These are phyloP conservation scores for Pitta sordida DNA, from an alignment of 2,113 vertebrate species.

Conservation along the genomic window DNA sequence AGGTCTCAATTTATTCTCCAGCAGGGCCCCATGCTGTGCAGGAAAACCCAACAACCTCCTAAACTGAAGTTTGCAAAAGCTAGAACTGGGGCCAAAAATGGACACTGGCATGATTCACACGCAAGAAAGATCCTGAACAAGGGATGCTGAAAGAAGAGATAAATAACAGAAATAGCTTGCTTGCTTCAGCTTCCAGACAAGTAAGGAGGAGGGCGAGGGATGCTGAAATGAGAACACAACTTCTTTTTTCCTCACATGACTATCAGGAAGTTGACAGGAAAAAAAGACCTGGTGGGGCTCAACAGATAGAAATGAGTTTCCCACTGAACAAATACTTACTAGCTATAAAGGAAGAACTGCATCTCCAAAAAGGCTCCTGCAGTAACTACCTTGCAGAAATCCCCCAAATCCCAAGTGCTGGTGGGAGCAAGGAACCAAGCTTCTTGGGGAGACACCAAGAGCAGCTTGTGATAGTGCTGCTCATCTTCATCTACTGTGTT, in stretches of 20 bases:
- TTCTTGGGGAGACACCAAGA: not conserved
- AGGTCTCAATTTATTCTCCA: not conserved
- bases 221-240: not conserved
- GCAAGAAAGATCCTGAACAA: not conserved
- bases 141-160: not conserved
- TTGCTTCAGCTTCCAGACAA: constrained; percentile 2
- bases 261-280: not conserved
- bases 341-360: not conserved
- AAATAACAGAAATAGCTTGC: constrained; percentile 17
- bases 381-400: not conserved
- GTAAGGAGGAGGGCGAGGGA: not conserved
- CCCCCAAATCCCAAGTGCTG: not conserved
- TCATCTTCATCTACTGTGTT: not conserved
- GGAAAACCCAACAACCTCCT: not conserved
- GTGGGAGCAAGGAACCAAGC: not conserved
- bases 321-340: not conserved
- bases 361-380: not conserved
- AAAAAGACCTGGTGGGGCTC: not conserved
- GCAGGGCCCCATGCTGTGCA: rapidly evolving
- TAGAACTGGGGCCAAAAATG: not conserved
- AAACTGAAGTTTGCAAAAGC: not conserved
- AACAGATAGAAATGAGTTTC: not conserved
- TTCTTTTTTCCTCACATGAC: not conserved
- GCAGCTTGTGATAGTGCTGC: not conserved
- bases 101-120: not conserved